Percentiles rank a stretch among this genome's conserved stretches.
These are phyloP conservation scores for Leptinotarsa tumamoca DNA, from an alignment of 2,888 invertebrate species.

Conservation along the genomic window DNA sequence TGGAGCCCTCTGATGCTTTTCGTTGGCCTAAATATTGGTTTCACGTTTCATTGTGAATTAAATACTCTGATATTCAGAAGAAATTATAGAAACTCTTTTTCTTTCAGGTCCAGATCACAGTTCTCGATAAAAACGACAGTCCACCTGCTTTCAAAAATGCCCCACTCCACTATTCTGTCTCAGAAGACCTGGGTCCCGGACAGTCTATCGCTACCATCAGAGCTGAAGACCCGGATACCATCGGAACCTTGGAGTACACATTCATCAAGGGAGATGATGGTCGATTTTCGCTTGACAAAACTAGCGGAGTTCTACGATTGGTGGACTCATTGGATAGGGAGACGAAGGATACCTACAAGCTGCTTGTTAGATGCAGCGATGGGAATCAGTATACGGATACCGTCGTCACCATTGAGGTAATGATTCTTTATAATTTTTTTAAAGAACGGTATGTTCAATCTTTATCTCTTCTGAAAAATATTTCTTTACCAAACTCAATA, in stretches of 20 bases:
- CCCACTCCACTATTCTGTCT: constrained; percentile 79
- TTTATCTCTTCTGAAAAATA: too few species aligned
- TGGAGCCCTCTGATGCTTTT: too few species aligned
- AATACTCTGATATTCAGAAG: too few species aligned
- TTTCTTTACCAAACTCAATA: too few species aligned
- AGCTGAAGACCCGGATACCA: constrained; percentile 88
- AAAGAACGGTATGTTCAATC: too few species aligned
- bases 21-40: too few species aligned
- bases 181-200: constrained; percentile 87
- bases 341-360: constrained; percentile 80
- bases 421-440: constrained; percentile 23
- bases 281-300: constrained; percentile 79
- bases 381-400: constrained; percentile 88
- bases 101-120: constrained; percentile 85
- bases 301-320: constrained; percentile 79
- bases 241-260: constrained; percentile 81
- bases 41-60: too few species aligned
- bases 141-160: constrained; percentile 88
- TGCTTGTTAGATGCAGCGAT: constrained; percentile 88
- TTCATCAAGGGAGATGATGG: constrained; percentile 75
- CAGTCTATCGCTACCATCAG: constrained; percentile 81
- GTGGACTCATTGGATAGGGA: constrained; percentile 88
- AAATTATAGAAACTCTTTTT: constrained; percentile 21
- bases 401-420: constrained; percentile 81
- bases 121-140: constrained; percentile 93